Evolutionary conservation across 2,888 invertebrate species (phyloP).

Genomic region (Phengaris arion): DNA sequence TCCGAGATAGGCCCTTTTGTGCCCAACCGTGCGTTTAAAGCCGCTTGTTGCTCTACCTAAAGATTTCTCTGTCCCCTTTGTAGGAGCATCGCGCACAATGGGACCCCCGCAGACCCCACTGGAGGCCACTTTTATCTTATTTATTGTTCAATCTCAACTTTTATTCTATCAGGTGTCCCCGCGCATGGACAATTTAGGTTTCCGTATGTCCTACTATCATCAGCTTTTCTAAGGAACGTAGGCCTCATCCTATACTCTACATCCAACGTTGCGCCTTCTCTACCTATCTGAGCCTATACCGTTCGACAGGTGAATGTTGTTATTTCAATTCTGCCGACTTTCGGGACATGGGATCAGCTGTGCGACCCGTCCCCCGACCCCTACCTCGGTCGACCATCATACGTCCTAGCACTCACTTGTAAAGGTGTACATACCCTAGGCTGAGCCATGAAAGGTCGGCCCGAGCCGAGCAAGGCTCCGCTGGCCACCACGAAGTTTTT

Average conservation of each 20-base stretch:
- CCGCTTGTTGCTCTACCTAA: constrained; percentile 63
- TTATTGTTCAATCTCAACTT: constrained; percentile 58
- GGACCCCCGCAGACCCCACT: constrained; percentile 70
- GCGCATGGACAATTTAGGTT: neutral
- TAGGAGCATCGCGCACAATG: constrained; percentile 70
- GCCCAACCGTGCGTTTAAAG: constrained; percentile 75
- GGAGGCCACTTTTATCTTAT: constrained; percentile 66
- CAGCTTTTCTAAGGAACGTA: neutral
- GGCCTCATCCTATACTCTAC: neutral
- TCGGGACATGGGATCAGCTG: neutral
- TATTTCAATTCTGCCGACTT: neutral
- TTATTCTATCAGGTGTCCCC: constrained; percentile 66
- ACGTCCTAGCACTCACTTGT: constrained; percentile 31
- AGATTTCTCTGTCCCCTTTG: constrained; percentile 49
- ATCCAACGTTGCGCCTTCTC: neutral
- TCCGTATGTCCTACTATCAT: neutral
- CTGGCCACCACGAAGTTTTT: constrained; percentile 79
- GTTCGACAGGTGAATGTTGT: constrained; percentile 18
- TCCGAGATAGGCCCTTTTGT: constrained; percentile 75
- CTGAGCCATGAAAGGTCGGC: constrained; percentile 93
- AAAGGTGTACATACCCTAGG: constrained; percentile 86
- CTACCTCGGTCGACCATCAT: constrained; percentile 36
- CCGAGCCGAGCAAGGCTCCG: constrained; percentile 81
- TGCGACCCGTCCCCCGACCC: constrained; percentile 19
- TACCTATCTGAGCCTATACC: neutral